Conservation (phyloP, 1,140 invertebrate genomes). For the Eurosta solidaginis region DNA sequence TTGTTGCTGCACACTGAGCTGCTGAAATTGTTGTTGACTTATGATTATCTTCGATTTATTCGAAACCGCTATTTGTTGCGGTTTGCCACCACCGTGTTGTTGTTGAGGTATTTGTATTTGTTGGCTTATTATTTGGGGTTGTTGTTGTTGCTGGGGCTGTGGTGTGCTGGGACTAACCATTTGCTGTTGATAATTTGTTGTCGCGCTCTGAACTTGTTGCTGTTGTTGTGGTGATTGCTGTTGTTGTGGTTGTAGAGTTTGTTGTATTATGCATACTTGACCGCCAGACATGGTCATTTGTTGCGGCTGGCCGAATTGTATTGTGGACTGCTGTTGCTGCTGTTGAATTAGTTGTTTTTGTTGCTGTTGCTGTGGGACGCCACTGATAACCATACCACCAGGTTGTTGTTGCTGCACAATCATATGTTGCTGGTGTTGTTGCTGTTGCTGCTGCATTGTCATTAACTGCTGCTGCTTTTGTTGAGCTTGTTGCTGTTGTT, state of each 20-base stretch:
- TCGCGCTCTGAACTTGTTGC: conserved; percentile 25
- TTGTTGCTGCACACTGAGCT: conserved; percentile 64
- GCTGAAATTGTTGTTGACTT: conserved; percentile 64
- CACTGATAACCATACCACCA: background rate
- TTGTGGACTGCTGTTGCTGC: conserved; percentile 36
- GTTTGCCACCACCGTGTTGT: background rate
- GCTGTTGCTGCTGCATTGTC: conserved; percentile 37
- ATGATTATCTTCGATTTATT: conserved; percentile 55
- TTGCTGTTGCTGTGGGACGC: conserved; percentile 30
- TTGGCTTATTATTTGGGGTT: conserved; percentile 29
- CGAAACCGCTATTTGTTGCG: background rate
- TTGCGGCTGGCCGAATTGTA: conserved; percentile 38
- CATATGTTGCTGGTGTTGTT: conserved; percentile 30
- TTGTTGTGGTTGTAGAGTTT: conserved; percentile 49
- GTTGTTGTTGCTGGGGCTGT: conserved; percentile 36
- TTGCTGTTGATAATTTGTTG: conserved; percentile 5
- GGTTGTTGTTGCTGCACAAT: conserved; percentile 26
- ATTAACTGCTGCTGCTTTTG: conserved; percentile 39
- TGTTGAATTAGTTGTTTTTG: conserved; percentile 43
- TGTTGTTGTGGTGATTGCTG: conserved; percentile 35
- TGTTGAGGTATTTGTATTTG: conserved; percentile 32
- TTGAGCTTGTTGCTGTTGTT: conserved; percentile 43
- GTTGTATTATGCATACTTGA: conserved; percentile 56
- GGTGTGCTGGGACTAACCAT: conserved; percentile 32
- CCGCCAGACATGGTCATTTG: conserved; percentile 46